Evolutionary conservation across 2,113 vertebrate genomes (phyloP).

Genomic region (Odocoileus hemionus): DNA sequence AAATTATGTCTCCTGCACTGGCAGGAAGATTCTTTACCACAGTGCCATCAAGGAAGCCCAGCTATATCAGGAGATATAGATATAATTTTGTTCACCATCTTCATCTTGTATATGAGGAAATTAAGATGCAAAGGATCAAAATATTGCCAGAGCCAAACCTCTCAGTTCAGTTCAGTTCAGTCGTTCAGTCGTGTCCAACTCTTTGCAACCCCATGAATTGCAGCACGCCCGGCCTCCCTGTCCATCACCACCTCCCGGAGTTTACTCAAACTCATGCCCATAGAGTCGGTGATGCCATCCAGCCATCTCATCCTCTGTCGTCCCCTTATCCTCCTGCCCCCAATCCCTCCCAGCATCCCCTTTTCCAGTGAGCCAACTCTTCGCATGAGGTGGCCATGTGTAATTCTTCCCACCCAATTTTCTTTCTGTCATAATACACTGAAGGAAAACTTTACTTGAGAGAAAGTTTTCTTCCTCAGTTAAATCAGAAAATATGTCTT

Average conservation of each 20-base stretch:
- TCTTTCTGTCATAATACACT: neutral
- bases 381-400: neutral
- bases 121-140: neutral
- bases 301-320: too few relatives aligned
- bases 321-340: too few relatives aligned
- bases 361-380: too few relatives aligned
- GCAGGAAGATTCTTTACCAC: neutral
- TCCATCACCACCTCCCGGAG: too few relatives aligned
- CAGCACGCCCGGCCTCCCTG: too few relatives aligned
- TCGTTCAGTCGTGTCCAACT: too few relatives aligned
- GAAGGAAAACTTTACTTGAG: neutral
- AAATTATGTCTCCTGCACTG: neutral
- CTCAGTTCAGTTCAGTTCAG: too few relatives aligned
- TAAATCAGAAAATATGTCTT: neutral
- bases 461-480: neutral
- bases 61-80: neutral
- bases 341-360: too few relatives aligned
- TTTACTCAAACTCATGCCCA: too few relatives aligned
- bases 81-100: neutral
- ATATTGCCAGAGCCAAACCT: neutral
- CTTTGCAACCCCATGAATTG: too few relatives aligned
- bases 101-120: neutral
- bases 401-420: neutral
- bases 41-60: neutral
- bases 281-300: too few relatives aligned